These are phyloP conservation scores for Exaiptasia diaphana DNA, from an alignment of 64 coral and sea anemone species.

Conservation along the genomic window DNA sequence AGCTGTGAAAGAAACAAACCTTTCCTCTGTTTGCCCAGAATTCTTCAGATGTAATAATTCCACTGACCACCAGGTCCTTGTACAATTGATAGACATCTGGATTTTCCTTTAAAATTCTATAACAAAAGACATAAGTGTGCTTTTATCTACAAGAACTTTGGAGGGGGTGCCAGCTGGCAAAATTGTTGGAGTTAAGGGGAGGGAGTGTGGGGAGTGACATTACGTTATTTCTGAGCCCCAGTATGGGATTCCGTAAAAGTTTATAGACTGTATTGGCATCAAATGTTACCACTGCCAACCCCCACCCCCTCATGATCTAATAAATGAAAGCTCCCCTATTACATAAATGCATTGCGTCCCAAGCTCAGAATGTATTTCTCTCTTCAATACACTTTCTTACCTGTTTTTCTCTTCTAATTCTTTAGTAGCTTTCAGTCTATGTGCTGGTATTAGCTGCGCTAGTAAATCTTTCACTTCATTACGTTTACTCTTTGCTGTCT, in stretches of 20 bases:
- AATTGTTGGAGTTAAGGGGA: background rate
- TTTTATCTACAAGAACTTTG: background rate
- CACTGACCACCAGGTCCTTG: constrained; percentile 93
- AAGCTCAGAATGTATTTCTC: too few species aligned
- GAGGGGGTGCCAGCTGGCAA: too few species aligned
- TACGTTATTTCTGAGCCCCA: background rate
- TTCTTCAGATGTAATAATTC: constrained; percentile 82
- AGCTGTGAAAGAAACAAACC: too few species aligned
- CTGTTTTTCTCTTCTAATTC: constrained; percentile 96
- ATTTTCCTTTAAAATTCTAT: constrained; percentile 81
- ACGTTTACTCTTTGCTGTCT: constrained; percentile 62
- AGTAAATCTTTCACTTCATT: constrained; percentile 90
- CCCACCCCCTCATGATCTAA: too few species aligned
- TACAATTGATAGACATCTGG: constrained; percentile 91
- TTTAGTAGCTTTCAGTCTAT: constrained; percentile 84
- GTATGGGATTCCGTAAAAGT: too few species aligned
- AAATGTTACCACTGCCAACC: too few species aligned
- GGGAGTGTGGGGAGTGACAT: background rate
- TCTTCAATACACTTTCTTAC: too few species aligned
- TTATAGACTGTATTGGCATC: too few species aligned
- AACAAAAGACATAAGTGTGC: background rate
- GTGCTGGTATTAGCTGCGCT: constrained; percentile 91
- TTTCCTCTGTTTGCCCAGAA: constrained; percentile 92
- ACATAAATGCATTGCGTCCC: too few species aligned
- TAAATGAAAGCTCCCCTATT: too few species aligned